Conservation (phyloP, 2,888 invertebrate species). For the Rapana venosa region DNA sequence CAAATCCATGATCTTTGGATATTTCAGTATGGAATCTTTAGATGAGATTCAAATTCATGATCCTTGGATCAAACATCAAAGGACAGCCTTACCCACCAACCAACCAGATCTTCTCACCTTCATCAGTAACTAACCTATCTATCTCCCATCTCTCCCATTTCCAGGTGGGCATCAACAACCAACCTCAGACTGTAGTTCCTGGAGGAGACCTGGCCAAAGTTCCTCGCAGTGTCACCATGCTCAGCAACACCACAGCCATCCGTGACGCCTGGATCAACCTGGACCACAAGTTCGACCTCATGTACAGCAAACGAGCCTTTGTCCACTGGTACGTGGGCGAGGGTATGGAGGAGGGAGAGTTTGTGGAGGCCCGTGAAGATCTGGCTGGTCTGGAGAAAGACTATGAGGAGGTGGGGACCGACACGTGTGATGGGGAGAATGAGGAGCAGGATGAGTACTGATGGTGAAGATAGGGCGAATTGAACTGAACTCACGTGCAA, state of each 20-base stretch:
- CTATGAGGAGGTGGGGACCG: constrained; percentile 56
- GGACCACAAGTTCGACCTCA: constrained; percentile 55
- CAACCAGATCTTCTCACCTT: background rate
- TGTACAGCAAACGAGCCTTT: constrained; percentile 59
- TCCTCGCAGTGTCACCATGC: constrained; percentile 77
- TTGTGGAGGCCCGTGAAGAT: constrained; percentile 58
- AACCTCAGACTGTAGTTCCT: constrained; percentile 47
- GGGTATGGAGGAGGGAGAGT: constrained; percentile 58
- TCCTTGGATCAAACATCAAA: no score
- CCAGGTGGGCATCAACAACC: constrained; percentile 51
- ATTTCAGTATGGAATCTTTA: no score
- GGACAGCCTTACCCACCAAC: background rate
- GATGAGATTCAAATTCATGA: no score
- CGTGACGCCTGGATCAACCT: constrained; percentile 50
- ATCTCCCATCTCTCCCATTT: background rate
- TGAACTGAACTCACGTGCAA: no score
- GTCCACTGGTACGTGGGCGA: constrained; percentile 53
- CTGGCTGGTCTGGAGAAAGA: constrained; percentile 62
- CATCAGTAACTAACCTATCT: no score
- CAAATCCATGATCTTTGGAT: no score
- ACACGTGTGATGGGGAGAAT: constrained; percentile 73
- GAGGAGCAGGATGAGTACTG: constrained; percentile 36
- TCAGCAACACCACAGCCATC: constrained; percentile 52
- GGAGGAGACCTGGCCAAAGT: constrained; percentile 77
- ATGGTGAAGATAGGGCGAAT: background rate